Evolutionary conservation across 2,113 vertebrate genomes (phyloP), one percentile per base, ranked within the genome.

Genomic region (Notothenia coriiceps): DNA sequence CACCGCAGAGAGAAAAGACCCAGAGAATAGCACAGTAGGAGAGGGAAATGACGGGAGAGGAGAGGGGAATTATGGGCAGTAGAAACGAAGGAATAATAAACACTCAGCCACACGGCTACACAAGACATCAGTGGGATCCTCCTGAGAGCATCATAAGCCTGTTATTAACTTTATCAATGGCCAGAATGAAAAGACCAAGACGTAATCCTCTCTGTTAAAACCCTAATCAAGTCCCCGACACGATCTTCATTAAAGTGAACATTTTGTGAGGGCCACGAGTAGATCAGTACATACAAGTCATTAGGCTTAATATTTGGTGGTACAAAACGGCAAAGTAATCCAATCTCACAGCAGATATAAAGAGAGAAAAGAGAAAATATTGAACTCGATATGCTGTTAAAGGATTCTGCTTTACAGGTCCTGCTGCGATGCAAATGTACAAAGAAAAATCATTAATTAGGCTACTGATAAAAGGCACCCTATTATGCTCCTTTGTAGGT

Each of bases 81-180:
- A 52, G 55, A 88, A 88, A 79, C 0, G 25, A 74, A 68, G 44
- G 66, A 71, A 85, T 73, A 88, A 83, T 83, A 86, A 77, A 82
- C 78, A 88, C 77, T 74, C 77, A 78, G 13, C 61, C 70, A 78
- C 79, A 61, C 68, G 51, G 83, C 52, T 63, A 83, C 72, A 90
- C 87, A 47, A 82, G 77, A 73, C 73, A 68, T 79, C 70, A 76
- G 86, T 67, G 1, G 1, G 70, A 84, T 82, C 75, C 82, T 75
- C 47, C 5, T 15, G 69, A 65, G 85, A 83, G 83, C 82, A 59
- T 29, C 17, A 75, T 87, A 82, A 80, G 78, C 68, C 82, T 74
- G 71, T 85, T 86, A 91, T 88, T 89, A 88, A 75, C 80, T 88
- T 64, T 74, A 86, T 85, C 80, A 82, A 77, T 78, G 84, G 79